Evolutionary conservation across 2,113 vertebrate species (phyloP).

Genomic region (Percina caprodes): DNA sequence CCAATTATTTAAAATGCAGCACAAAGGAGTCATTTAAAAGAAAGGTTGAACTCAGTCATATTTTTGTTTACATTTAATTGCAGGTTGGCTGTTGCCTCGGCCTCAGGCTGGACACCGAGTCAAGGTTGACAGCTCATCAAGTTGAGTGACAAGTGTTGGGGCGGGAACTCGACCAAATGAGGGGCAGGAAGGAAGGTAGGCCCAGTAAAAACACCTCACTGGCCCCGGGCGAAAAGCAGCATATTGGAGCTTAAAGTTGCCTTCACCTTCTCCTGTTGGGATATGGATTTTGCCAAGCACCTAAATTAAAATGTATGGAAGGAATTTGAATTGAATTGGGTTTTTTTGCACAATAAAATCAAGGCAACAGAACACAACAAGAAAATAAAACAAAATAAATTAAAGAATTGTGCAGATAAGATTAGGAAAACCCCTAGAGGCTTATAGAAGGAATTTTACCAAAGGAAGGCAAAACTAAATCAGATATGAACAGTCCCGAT

Average conservation of each 20-base stretch:
- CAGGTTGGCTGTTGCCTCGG: conserved; percentile 22
- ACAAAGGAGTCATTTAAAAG: not conserved
- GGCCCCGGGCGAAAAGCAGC: conserved; percentile 36
- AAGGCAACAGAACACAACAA: no score
- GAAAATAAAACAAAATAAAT: no score
- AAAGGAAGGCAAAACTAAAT: no score
- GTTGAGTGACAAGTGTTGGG: conserved; percentile 43
- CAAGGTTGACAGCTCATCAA: conserved; percentile 57
- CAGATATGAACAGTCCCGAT: no score
- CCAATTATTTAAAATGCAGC: not conserved
- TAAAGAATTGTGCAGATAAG: no score
- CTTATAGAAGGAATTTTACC: no score
- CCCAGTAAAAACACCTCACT: conserved; percentile 33
- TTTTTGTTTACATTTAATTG: conserved; percentile 50
- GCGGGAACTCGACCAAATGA: conserved; percentile 25
- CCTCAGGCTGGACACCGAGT: conserved; percentile 31
- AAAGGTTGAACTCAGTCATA: not conserved
- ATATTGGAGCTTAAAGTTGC: conserved; percentile 26
- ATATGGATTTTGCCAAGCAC: conserved; percentile 46
- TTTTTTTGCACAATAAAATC: no score
- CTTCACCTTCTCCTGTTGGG: conserved; percentile 22
- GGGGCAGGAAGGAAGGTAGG: conserved; percentile 18
- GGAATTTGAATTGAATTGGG: no score
- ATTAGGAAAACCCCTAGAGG: no score
- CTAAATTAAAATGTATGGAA: not conserved